Evolutionary conservation across 2,113 vertebrate species (phyloP).

Genomic region (Pseudorhombus dupliciocellatus): DNA sequence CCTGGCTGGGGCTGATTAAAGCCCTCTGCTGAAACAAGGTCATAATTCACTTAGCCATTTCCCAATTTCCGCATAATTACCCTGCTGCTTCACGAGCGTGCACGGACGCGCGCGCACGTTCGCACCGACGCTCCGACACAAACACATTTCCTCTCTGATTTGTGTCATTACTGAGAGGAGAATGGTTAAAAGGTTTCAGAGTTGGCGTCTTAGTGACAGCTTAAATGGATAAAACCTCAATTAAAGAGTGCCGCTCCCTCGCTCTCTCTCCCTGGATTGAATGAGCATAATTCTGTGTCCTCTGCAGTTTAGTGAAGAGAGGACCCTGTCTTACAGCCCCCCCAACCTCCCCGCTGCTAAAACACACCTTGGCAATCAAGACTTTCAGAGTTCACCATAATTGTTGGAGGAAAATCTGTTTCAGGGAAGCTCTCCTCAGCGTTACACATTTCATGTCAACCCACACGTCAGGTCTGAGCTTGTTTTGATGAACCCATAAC

Average conservation of each 20-base stretch:
- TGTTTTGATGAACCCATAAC: not conserved
- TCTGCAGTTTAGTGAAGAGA: constrained; percentile 49
- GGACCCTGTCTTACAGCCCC: constrained; percentile 10
- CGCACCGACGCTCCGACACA: constrained; percentile 49
- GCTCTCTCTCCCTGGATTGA: constrained; percentile 61
- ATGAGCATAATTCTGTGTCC: constrained; percentile 61
- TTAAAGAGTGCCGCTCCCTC: constrained; percentile 71
- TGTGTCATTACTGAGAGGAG: constrained; percentile 77
- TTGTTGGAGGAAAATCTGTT: constrained; percentile 30
- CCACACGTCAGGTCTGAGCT: not conserved
- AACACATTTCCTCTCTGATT: constrained; percentile 75
- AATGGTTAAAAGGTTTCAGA: constrained; percentile 79
- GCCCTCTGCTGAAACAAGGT: constrained; percentile 79
- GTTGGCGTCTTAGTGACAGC: constrained; percentile 79
- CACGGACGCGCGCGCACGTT: constrained; percentile 52
- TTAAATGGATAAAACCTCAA: constrained; percentile 82
- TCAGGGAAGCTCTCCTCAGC: not conserved
- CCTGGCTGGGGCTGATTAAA: constrained; percentile 80
- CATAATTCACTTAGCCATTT: constrained; percentile 83
- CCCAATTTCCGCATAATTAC: constrained; percentile 82
- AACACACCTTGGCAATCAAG: constrained; percentile 40
- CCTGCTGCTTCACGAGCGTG: constrained; percentile 53
- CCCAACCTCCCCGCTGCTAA: not conserved
- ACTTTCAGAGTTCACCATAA: constrained; percentile 19
- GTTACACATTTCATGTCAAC: not conserved